Conservation (phyloP, 92 coral and sea anemone genomes). For the Porites divaricata region DNA sequence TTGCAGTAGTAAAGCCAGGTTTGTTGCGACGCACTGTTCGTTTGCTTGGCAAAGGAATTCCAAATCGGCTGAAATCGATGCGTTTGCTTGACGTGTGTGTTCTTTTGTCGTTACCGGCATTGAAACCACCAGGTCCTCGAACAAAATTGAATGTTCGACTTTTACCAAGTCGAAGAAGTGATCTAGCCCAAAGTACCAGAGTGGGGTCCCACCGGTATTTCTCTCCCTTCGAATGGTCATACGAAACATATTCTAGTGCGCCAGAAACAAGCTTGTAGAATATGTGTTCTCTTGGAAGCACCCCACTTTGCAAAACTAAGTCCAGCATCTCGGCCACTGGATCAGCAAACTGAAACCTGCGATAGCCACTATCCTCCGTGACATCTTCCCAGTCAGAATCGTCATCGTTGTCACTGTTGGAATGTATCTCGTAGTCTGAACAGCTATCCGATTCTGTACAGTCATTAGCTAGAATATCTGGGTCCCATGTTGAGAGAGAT, state of each 20-base stretch:
- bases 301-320: constrained; percentile 55
- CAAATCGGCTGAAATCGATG: constrained; percentile 49
- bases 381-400: constrained; percentile 55
- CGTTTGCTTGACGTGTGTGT: constrained; percentile 23
- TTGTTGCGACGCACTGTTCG: constrained; percentile 55
- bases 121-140: constrained; percentile 58
- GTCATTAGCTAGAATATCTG: constrained; percentile 1
- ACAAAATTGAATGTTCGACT: constrained; percentile 36
- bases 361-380: constrained; percentile 50
- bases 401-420: constrained; percentile 21
- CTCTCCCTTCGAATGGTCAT: constrained; percentile 52
- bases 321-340: constrained; percentile 70
- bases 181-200: constrained; percentile 39
- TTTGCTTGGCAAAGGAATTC: constrained; percentile 58
- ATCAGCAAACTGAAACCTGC: constrained; percentile 60
- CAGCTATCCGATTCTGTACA: constrained; percentile 55
- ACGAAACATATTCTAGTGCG: constrained; percentile 47
- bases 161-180: constrained; percentile 50
- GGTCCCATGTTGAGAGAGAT: neutral
- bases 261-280: constrained; percentile 58
- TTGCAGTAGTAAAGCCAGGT: constrained; percentile 56
- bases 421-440: constrained; percentile 53
- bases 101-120: constrained; percentile 28
- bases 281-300: constrained; percentile 54
- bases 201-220: constrained; percentile 50